Evolutionary conservation across 2,797 vertebrate species (phyloP).

Genomic region (Chaenodraco wilsoni): DNA sequence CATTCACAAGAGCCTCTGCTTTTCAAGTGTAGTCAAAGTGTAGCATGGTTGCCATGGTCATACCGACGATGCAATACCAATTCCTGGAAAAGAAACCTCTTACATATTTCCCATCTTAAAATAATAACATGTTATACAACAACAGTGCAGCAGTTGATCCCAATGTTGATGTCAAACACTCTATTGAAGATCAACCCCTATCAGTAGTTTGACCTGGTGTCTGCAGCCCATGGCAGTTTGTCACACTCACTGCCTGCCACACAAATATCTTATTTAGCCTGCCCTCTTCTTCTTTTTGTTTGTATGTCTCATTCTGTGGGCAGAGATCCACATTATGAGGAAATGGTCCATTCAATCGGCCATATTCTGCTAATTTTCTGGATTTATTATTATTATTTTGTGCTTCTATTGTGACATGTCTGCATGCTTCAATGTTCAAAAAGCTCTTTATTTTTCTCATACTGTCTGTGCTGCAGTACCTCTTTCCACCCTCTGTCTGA

Average conservation of each 20-base stretch:
- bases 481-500: no score
- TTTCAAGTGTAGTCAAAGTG: no score
- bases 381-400: no score
- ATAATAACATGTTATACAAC: neutral
- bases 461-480: no score
- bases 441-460: no score
- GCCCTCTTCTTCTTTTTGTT: constrained; percentile 1
- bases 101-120: neutral
- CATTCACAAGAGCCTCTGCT: neutral
- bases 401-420: no score
- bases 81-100: no score
- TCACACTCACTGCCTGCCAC: neutral
- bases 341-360: no score
- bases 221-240: neutral
- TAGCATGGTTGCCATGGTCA: no score
- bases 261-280: constrained; percentile 2
- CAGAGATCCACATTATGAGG: neutral
- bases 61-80: no score
- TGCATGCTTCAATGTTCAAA: no score
- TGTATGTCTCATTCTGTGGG: constrained; percentile 14
- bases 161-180: constrained; percentile 6
- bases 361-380: no score
- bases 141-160: constrained; percentile 15
- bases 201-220: constrained; percentile 13
- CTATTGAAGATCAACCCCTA: constrained; percentile 10